Base-by-base conservation (phyloP, 2,113 vertebrate genomes). In the Morone chrysops region DNA sequence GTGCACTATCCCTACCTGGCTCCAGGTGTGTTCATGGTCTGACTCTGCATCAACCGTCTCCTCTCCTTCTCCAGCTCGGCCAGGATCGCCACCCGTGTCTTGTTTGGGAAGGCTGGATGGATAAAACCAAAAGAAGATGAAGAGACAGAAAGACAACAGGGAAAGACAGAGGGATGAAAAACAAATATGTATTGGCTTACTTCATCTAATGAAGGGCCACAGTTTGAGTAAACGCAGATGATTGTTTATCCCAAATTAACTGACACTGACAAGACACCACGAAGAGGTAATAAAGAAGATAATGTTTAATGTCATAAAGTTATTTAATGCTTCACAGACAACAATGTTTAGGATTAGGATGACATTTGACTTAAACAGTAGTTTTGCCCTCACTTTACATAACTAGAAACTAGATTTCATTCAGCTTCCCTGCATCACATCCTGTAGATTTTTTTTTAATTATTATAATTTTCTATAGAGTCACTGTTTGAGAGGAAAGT, bases 41-140 rank as follows among this genome's bases (percentile, higher is more conserved):
- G 97, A 92, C 95, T 99, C 95, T 98, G 97, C 92, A 98, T 94
- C 87, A 99, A 94, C 45, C 97, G 97, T 89, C 95, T 96, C 95
- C 97, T 98, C 90, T 99, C 97, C 93, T 97, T 98, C 92, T 98
- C 97, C 92, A 99, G 93, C 90, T 99, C 98, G 57, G 97, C 98
- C 92, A 99, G 94, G 91, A 99, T 99, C 67, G 97, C 97, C 93
- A 97, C 97, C 70, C 97, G 95, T 80, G 98, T 96, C 94, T 98
- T 98, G 92, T 97, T 98, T 75, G 96, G 97, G 92, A 98, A 96
- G 91, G 96, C 98, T 99, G 85, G 54, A 17, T 38, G 8, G 31
- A 17, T 8, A 2, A 16, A 40, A 31, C 31, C 31, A 31, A 60
- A 22, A 51, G 3, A 25, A 12, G 8, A 51, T 0, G n/a, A 69